Evolutionary conservation across 2,113 vertebrate genomes (phyloP).

Genomic region (Lampris megalopsis): DNA sequence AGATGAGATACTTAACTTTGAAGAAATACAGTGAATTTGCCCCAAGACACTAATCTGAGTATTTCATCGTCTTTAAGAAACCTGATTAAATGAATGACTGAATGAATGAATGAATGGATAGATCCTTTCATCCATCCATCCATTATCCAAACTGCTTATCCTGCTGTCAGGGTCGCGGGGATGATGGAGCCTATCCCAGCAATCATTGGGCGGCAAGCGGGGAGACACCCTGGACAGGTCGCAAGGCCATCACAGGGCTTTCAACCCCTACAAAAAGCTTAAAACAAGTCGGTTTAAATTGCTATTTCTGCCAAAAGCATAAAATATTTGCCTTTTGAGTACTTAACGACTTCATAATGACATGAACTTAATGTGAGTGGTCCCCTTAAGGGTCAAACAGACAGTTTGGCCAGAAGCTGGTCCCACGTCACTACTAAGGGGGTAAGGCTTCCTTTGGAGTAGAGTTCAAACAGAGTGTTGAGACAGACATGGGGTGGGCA

Average conservation of each 20-base stretch:
- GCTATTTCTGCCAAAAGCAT: background rate
- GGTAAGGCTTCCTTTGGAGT: slow-evolving; percentile 34
- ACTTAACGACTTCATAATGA: slow-evolving; percentile 18
- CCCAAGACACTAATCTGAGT: background rate
- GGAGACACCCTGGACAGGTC: too few species aligned
- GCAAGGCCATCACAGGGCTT: too few species aligned
- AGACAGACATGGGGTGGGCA: slow-evolving; percentile 35
- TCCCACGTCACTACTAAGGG: slow-evolving; percentile 12
- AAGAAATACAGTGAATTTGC: background rate
- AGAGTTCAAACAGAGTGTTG: slow-evolving; percentile 67
- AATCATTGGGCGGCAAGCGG: too few species aligned
- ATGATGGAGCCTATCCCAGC: too few species aligned
- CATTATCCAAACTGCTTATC: too few species aligned
- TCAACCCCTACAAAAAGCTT: too few species aligned
- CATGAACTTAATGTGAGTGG: background rate
- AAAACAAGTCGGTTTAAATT: too few species aligned
- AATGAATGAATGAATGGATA: too few species aligned
- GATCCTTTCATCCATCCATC: too few species aligned
- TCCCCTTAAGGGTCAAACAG: slow-evolving; percentile 25
- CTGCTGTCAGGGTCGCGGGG: too few species aligned
- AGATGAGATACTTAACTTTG: background rate
- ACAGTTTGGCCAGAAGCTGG: background rate
- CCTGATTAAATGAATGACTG: background rate
- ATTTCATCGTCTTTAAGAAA: background rate
- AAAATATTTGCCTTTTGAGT: background rate